These are phyloP conservation scores for Mizuhopecten yessoensis DNA, from an alignment of 1,140 invertebrate species.

Conservation along the genomic window DNA sequence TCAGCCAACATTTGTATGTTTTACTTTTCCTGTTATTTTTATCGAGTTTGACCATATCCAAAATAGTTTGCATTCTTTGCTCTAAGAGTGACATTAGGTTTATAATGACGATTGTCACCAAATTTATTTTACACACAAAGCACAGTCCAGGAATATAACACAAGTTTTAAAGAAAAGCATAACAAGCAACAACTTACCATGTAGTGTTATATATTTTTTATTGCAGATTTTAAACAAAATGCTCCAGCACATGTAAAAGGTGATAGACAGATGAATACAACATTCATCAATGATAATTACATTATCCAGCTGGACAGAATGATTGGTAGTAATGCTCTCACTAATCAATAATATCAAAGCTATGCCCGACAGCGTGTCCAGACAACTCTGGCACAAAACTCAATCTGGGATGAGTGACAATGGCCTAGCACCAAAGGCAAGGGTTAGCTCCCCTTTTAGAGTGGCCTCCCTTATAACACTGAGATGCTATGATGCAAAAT, in stretches of 20 bases:
- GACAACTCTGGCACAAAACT: background rate
- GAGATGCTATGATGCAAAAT: background rate
- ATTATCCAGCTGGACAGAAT: background rate
- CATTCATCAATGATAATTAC: background rate
- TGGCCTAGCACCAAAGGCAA: slow-evolving; percentile 31
- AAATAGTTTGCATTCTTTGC: no score
- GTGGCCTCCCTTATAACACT: background rate
- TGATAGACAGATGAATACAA: background rate
- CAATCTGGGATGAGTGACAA: background rate
- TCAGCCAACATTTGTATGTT: no score
- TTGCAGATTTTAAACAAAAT: slow-evolving; percentile 39
- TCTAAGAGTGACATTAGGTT: no score
- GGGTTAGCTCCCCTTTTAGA: background rate
- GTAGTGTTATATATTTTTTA: background rate
- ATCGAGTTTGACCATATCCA: no score
- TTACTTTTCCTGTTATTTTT: no score
- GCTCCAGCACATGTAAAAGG: slow-evolving; percentile 31
- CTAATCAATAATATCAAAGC: slow-evolving; percentile 13
- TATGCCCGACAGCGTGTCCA: background rate
- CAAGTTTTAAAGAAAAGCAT: background rate
- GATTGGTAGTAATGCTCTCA: background rate
- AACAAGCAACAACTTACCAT: background rate
- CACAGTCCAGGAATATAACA: no score
- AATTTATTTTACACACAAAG: no score
- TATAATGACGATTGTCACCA: no score